Base-by-base conservation (phyloP, 2,797 vertebrate species). In the Thaleichthys pacificus region DNA sequence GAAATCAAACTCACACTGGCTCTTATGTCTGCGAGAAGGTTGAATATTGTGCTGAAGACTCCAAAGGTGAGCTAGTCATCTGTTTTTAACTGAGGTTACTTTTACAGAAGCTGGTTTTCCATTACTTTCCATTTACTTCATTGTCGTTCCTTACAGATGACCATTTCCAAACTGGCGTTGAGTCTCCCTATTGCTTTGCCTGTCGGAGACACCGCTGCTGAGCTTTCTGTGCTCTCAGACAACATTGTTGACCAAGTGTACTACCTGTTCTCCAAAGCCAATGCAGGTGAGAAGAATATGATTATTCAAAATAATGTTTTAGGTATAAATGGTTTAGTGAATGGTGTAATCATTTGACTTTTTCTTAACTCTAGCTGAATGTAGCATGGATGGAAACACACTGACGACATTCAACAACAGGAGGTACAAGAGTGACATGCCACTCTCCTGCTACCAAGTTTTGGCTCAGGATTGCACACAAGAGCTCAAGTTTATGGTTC, bases 401-500 rank as follows among this genome's bases (percentile, higher is more conserved):
- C 69, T 93, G 75, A 88, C 68, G 67, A 91, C 91, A 5, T 94
- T 93, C 74, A 91, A 93, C 75, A 84, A 89, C 0, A 85, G 73
- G 69, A 78, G 32, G 66, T 90, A 79, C 80, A 88, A 82, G 68
- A 92, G 90, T 1, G 80, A 91, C 70, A 88, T 94, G 88, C 92
- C 93, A 3, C 80, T 80, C 72, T 91, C 89, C 22, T 96, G 93
- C 82, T 82, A 87, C 85, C 93, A 96, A 51, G 80, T 96, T 67
- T 78, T 96, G 84, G 90, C 88, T 71, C 93, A 95, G 75, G 95
- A 96, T 74, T 94, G 94, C 69, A 94, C 92, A 17, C 2, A 75
- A 17, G 92, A 95, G 74, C 85, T 92, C 51, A 95, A 94, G 81
- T 96, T 95, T 78, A 74, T 94, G 62, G 89, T 96, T 83, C 85